Evolutionary conservation across 2,113 vertebrate genomes (phyloP).

Genomic region (Arothron firmamentum): DNA sequence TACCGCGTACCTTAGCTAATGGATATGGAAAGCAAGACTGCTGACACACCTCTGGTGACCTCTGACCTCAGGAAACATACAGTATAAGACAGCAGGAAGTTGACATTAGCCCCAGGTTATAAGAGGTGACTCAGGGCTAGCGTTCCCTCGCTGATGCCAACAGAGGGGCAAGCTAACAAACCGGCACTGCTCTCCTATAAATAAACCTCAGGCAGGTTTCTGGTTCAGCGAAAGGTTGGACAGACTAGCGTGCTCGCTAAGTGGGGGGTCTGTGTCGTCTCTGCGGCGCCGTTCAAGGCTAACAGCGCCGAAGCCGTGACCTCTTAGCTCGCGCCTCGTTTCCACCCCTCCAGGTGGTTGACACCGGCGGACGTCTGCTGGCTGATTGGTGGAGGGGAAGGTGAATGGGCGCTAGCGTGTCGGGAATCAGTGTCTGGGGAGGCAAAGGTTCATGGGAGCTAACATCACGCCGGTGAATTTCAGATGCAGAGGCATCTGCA

Average conservation of each 20-base stretch:
- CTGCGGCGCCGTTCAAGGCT: conserved; percentile 20
- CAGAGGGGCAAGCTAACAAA: no score
- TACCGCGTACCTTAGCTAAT: no score
- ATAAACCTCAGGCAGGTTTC: no score
- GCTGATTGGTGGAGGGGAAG: conserved; percentile 8
- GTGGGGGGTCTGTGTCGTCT: conserved; percentile 20
- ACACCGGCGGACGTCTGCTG: conserved; percentile 28
- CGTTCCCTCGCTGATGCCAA: neutral
- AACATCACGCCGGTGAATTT: conserved; percentile 70
- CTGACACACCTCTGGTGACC: conserved; percentile 47
- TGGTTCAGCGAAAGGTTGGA: no score
- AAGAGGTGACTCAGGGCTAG: conserved; percentile 35
- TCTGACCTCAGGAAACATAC: conserved; percentile 64
- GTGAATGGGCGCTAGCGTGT: conserved; percentile 36
- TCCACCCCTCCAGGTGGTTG: conserved; percentile 42
- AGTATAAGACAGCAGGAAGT: conserved; percentile 74
- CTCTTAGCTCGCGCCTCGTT: conserved; percentile 13
- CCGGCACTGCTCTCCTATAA: no score
- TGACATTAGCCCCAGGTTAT: conserved; percentile 60
- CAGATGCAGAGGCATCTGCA: no score
- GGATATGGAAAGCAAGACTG: conserved; percentile 7
- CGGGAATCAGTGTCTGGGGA: conserved; percentile 15
- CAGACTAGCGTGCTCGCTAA: neutral
- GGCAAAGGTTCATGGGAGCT: conserved; percentile 52
- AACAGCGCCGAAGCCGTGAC: conserved; percentile 12